Evolutionary conservation across 2,113 vertebrate species (phyloP), one percentile per base, ranked within the genome.

Genomic region (Peromyscus polionotus): DNA sequence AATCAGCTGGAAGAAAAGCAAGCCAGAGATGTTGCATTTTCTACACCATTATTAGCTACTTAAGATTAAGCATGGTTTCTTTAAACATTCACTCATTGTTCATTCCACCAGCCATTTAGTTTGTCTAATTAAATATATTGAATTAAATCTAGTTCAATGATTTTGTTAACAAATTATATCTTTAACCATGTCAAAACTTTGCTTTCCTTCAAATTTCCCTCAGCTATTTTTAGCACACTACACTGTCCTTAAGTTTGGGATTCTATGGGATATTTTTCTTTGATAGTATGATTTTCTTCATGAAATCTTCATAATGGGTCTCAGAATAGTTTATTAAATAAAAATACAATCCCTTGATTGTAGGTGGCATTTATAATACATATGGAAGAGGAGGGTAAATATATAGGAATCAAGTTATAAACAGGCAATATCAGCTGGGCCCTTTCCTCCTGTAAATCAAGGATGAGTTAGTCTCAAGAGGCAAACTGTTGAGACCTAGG

Each of bases 321-420:
- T 88, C 26, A 92, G 91, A 90, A 96, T 72, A 75, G 39, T 65
- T 65, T 84, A n/a, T 79, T 36, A 83, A 89, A 91, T 79, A 70
- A 90, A 80, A 73, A 72, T 33, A 24, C 88, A 36, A 31, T 19
- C 7, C 19, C 85, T 13, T 5, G 16, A 31, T 61, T 87, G 33
- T 91, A 54, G 14, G 57, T 86, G 36, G 11, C 48, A 72, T 51
- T 70, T 70, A 42, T 77, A 83, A 59, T 12, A 86, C 33, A 70
- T 45, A 11, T 31, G 10, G 24, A 10, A 48, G 39, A 67, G 22
- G 7, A 79, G 7, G 57, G 68, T 13, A 83, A 22, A 76, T 24
- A 3, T 2, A 24, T 2, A 89, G 8, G 5, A 91, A 28, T 77
- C 36, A 94, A 86, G 28, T 54, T 24, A 57, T 61, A 88, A 77